Evolutionary conservation across 2,113 vertebrate species (phyloP).

Genomic region (Labrus mixtus): DNA sequence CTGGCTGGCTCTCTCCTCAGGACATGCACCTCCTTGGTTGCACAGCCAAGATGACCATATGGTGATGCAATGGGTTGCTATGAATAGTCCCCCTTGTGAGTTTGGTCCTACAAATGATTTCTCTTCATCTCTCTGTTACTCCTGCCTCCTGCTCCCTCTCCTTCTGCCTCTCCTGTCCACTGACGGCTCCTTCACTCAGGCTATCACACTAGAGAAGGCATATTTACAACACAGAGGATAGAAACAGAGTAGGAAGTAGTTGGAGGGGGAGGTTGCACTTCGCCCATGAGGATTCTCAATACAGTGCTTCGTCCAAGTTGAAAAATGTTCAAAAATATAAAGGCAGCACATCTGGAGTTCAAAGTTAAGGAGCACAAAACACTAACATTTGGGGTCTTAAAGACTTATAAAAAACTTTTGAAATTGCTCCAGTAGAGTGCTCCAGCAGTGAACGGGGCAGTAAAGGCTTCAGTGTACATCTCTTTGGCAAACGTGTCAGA

Average conservation of each 20-base stretch:
- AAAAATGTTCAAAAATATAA: no score
- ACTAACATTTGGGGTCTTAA: no score
- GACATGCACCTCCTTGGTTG: conserved; percentile 31
- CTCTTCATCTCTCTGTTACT: not conserved
- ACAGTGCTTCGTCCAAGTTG: no score
- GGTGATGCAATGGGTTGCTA: conserved; percentile 35
- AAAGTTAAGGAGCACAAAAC: no score
- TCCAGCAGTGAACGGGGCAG: no score
- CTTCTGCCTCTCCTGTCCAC: conserved; percentile 31
- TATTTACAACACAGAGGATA: conserved; percentile 60
- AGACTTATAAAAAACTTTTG: no score
- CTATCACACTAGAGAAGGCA: conserved; percentile 43
- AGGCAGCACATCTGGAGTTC: no score
- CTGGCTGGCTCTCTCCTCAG: conserved; percentile 31
- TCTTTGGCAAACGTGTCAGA: no score
- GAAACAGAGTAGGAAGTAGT: conserved; percentile 28
- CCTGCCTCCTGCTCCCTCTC: not conserved
- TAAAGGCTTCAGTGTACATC: no score
- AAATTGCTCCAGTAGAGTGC: no score
- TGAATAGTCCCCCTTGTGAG: conserved; percentile 19
- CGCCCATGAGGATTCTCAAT: no score
- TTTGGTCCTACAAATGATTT: conserved; percentile 30
- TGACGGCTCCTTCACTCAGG: conserved; percentile 65
- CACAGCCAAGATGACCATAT: conserved; percentile 30
- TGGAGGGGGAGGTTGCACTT: no score